Conservation (phyloP, 2,797 vertebrate genomes). For the Micromesistius poutassou region DNA sequence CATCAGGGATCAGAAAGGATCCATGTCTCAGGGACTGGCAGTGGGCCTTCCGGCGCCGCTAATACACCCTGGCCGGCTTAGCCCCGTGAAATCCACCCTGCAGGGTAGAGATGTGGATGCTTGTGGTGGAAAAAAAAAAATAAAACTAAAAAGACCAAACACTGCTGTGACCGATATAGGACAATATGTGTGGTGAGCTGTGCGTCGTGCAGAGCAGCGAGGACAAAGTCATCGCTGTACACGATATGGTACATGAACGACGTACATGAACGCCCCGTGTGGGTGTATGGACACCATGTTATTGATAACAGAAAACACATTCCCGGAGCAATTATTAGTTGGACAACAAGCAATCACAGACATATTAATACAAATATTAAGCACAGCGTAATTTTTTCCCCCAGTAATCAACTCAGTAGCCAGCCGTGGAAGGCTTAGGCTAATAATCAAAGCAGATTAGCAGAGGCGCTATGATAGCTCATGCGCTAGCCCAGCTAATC, state of each 20-base stretch:
- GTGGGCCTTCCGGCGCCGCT: slow-evolving; percentile 16
- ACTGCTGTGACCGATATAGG: slow-evolving; percentile 62
- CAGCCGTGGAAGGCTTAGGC: slow-evolving; percentile 66
- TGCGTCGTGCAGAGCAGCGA: slow-evolving; percentile 41
- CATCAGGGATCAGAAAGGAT: slow-evolving; percentile 63
- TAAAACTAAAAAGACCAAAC: slow-evolving; percentile 40
- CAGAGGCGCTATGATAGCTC: slow-evolving; percentile 52
- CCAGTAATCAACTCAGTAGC: slow-evolving; percentile 48
- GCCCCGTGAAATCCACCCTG: slow-evolving; percentile 59
- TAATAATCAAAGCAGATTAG: slow-evolving; percentile 74
- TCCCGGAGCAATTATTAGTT: slow-evolving; percentile 54
- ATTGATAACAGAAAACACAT: neutral
- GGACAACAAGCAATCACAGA: slow-evolving; percentile 56
- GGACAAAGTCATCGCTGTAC: slow-evolving; percentile 22
- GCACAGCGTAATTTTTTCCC: slow-evolving; percentile 56
- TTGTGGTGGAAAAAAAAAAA: slow-evolving; percentile 2
- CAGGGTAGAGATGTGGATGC: slow-evolving; percentile 50
- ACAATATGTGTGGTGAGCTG: slow-evolving; percentile 55
- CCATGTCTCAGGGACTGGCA: slow-evolving; percentile 62
- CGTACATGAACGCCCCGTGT: neutral
- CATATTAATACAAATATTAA: slow-evolving; percentile 62
- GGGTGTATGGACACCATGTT: neutral
- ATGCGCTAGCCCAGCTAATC: slow-evolving; percentile 58
- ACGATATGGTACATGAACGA: slow-evolving; percentile 5
- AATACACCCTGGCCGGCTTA: slow-evolving; percentile 62